Evolutionary conservation across 2,888 invertebrate species (phyloP).

Genomic region (Leptothorax acervorum): DNA sequence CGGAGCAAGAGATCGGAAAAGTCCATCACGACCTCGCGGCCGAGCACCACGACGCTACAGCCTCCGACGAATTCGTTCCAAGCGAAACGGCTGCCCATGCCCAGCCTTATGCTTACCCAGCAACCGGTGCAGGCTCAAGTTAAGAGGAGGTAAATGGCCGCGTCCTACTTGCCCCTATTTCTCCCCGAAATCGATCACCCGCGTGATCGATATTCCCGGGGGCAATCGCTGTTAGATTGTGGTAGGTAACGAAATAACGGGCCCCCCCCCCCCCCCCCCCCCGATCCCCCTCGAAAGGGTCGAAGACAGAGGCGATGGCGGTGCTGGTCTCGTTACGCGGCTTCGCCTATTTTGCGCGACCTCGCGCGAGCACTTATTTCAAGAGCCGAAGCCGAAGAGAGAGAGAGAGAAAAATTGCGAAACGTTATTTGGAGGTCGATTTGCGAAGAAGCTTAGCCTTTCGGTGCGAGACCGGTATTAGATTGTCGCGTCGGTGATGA

Average conservation of each 20-base stretch:
- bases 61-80: slow-evolving; percentile 69
- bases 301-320: not conserved
- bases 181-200: slow-evolving; percentile 41
- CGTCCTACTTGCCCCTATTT: slow-evolving; percentile 45
- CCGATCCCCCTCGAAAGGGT: not conserved
- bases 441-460: no score
- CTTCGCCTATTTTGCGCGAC: not conserved
- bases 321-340: not conserved
- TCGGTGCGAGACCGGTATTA: not conserved
- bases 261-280: no score
- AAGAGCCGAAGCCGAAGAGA: not conserved
- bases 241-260: slow-evolving; percentile 13
- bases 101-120: slow-evolving; percentile 57
- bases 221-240: slow-evolving; percentile 20
- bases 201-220: slow-evolving; percentile 35
- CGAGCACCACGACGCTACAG: slow-evolving; percentile 64
- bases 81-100: slow-evolving; percentile 40
- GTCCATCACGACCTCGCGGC: slow-evolving; percentile 29
- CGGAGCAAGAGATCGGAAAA: slow-evolving; percentile 81
- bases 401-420: not conserved
- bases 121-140: slow-evolving; percentile 65
- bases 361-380: not conserved
- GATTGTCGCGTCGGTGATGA: not conserved
- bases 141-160: slow-evolving; percentile 68
- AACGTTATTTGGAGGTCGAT: slow-evolving; percentile 9